Percentiles rank a stretch among this genome's conserved stretches.
Evolutionary conservation across 1,140 invertebrate species (phyloP).

Genomic region (Cydia strobilella): DNA sequence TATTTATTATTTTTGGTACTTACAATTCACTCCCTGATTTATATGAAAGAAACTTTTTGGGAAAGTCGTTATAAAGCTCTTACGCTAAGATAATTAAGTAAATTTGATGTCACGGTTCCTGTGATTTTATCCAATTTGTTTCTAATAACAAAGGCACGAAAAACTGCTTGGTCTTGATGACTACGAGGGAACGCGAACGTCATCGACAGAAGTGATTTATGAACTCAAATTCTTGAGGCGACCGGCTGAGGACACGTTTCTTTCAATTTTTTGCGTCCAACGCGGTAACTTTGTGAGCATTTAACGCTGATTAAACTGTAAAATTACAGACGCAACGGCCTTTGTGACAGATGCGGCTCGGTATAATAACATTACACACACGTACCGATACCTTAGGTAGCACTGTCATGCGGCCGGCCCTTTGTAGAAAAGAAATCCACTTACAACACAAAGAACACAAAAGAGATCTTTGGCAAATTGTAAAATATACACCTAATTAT

Average conservation of each 20-base stretch:
- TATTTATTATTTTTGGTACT: not conserved
- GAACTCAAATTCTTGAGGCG: conserved; percentile 59
- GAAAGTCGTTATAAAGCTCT: too few species aligned
- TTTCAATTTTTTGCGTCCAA: conserved; percentile 58
- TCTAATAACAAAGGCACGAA: conserved; percentile 30
- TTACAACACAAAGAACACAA: conserved; percentile 74
- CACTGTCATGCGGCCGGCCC: conserved; percentile 59
- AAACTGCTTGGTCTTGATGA: conserved; percentile 21
- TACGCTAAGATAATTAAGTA: not conserved
- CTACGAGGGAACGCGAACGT: conserved; percentile 39
- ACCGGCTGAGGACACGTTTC: conserved; percentile 49
- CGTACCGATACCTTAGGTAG: conserved; percentile 55
- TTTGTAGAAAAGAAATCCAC: conserved; percentile 73
- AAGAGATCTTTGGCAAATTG: conserved; percentile 75
- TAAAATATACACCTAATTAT: conserved; percentile 79
- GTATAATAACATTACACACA: conserved; percentile 75
- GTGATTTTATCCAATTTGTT: conserved; percentile 26
- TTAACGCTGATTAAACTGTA: conserved; percentile 80
- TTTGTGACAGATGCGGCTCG: conserved; percentile 74
- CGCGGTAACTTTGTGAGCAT: conserved; percentile 69
- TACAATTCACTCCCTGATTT: not conserved
- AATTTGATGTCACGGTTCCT: conserved; percentile 17
- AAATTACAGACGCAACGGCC: conserved; percentile 69
- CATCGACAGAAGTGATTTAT: conserved; percentile 72
- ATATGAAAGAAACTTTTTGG: not conserved